Base-by-base conservation (phyloP, 2,113 vertebrate species). In the Callospermophilus lateralis region DNA sequence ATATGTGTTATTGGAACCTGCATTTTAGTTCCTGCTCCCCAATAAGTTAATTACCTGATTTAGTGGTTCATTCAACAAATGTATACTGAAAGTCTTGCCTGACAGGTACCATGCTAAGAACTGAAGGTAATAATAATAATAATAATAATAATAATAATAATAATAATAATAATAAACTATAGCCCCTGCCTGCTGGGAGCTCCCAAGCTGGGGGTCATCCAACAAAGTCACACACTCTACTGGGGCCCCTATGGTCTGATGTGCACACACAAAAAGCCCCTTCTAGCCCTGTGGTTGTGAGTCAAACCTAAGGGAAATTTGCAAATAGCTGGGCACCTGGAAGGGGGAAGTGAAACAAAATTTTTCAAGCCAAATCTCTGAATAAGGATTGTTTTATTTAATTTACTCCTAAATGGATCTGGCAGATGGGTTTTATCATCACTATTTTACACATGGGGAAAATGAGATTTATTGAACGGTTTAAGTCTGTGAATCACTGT, bases 261-360 rank as follows among this genome's bases (percentile, higher is more conserved):
- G 12, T 53, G 26, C 61, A 30, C 68, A 34, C 2, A 1, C 2
- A 6, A 9, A 55, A 16, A 85, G 42, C 22, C 8, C 39, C 30
- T 42, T 42, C 39, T 55, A 13, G 4, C 63, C 89, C 65, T 92
- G 6, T 24, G 28, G n/a, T 80, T 67, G 42, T 80, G 32, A 58
- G 73, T 89, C 61, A 72, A 77, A 96, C 53, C 26, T 51, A 76
- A 95, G 48, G 83, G 53, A 65, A 24, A 22, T 93, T 86, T 94
- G 63, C 13, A 19, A 19, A 73, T 0, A 53, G 34, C 42, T 34
- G 19, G 65, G 20, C 48, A 78, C 78, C 78, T 55, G 26, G 63
- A 93, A 73, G 39, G n/a, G 65, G 34, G 16, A 72, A 32, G 10
- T 51, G n/a, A 24, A 67, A 79, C 24, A 78, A 67, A 42, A 9